These are phyloP conservation scores for Oreochromis niloticus DNA, from an alignment of 2,113 vertebrate species.

Conservation along the genomic window DNA sequence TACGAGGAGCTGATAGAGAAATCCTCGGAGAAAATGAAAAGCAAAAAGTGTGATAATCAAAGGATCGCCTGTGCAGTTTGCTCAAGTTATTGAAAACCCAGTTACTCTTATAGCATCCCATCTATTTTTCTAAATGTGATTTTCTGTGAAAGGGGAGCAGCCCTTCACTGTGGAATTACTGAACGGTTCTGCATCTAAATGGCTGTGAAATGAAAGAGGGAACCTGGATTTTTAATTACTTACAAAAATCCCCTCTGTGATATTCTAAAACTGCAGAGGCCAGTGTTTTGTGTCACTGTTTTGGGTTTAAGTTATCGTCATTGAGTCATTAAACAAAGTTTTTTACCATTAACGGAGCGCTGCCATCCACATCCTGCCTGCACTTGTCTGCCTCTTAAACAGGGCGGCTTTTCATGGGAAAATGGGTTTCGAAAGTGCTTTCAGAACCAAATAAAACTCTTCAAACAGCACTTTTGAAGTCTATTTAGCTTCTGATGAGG, in stretches of 20 bases:
- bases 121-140: constrained; percentile 45
- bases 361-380: not conserved
- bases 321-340: not conserved
- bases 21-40: constrained; percentile 14
- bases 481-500: constrained; percentile 14
- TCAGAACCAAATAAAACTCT: constrained; percentile 25
- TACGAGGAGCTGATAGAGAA: constrained; percentile 16
- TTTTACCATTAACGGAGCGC: not conserved
- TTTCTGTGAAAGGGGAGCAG: constrained; percentile 31
- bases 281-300: not conserved
- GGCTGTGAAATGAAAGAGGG: constrained; percentile 2
- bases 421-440: constrained; percentile 34
- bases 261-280: not conserved
- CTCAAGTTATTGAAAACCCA: constrained; percentile 49
- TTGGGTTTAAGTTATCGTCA: not conserved
- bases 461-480: constrained; percentile 4
- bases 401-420: not conserved
- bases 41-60: constrained; percentile 42
- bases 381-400: constrained; percentile 6
- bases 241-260: not conserved
- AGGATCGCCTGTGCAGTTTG: constrained; percentile 21
- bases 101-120: constrained; percentile 27
- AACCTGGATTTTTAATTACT: not conserved
- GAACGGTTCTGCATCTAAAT: not conserved
- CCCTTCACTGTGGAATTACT: not conserved